Evolutionary conservation across 1,140 invertebrate species (phyloP).

Genomic region (Ceratina calcarata): DNA sequence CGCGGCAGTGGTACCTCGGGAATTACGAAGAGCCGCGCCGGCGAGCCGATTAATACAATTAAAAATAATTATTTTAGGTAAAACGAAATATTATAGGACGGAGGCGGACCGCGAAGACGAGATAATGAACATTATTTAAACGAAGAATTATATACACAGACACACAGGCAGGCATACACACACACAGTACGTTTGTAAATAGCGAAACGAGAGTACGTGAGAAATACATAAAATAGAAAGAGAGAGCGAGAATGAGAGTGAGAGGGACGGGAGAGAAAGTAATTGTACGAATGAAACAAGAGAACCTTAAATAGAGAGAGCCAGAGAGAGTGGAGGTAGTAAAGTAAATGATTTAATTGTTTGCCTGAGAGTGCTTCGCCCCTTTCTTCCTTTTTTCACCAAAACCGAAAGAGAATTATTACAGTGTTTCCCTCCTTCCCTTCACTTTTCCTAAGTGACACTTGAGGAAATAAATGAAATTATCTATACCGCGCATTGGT

Average conservation of each 20-base stretch:
- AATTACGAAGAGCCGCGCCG: slow-evolving; percentile 7
- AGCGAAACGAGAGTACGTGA: slow-evolving; percentile 31
- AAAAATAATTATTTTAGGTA: slow-evolving; percentile 65
- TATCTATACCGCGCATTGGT: too few species aligned
- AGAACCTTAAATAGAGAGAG: too few species aligned
- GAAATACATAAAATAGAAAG: slow-evolving; percentile 6
- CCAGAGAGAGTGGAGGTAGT: too few species aligned
- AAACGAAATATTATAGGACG: slow-evolving; percentile 29
- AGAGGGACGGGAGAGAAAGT: slow-evolving; percentile 9
- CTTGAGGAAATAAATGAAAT: too few species aligned
- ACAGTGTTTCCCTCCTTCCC: slow-evolving; percentile 31
- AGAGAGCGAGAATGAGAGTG: neutral
- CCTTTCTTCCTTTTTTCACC: slow-evolving; percentile 32
- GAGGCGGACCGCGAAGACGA: slow-evolving; percentile 4
- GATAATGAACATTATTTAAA: slow-evolving; percentile 58
- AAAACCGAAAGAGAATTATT: slow-evolving; percentile 1
- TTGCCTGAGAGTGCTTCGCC: slow-evolving; percentile 43
- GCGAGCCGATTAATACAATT: slow-evolving; percentile 16
- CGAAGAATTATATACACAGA: slow-evolving; percentile 1
- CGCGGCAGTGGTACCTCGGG: neutral
- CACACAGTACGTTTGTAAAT: slow-evolving; percentile 58
- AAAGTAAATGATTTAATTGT: neutral
- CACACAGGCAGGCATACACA: neutral
- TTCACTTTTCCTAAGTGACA: slow-evolving; percentile 1
- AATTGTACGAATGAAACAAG: slow-evolving; percentile 10